Base-by-base conservation (phyloP, 2,888 invertebrate species). In the Ectropis crepuscularia region DNA sequence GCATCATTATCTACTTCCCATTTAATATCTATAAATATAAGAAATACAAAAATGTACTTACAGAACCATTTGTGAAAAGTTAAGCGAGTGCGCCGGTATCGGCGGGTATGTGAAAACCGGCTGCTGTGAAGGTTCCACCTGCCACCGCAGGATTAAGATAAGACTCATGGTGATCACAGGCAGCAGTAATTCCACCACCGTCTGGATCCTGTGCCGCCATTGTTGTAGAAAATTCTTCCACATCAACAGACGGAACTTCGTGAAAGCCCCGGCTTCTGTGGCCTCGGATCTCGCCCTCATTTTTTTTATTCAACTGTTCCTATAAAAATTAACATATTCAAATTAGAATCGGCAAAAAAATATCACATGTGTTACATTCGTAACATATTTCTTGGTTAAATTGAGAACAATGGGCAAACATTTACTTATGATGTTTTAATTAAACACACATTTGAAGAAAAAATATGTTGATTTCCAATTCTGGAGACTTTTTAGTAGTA, bases 201-300 rank as follows among this genome's bases (percentile, higher is more conserved):
- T 95, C 80, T 96, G 95, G 47, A 94, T 69, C 54, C 94, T 95
- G 83, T 95, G 96, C 67, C 96, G 92, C 91, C 94, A 95, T 88
- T 97, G 96, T 48, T 97, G 94, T 5, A 95, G 85, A 88, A 95
- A 96, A 84, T 97, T 97, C 88, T 97, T 97, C 97, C 97, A 97
- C 85, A 96, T 93, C 63, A 97, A 88, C 68, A 97, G 89, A 10
- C 92, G 82, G 79, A 97, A 96, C 82, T 95, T 95, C 41, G 92
- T 87, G 81, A 88, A 92, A 5, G 87, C 82, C 10, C 79, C 76
- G 2, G 90, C 84, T 53, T 81, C 82, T 53, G 53, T 66, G 47
- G 67, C 68, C 53, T 69, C 61, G 16, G 74, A 50, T 60, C 68
- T 73, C 42, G 63, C 67, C 48, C 59, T 74, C 75, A 75, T 78